Evolutionary conservation across 2,113 vertebrate species (phyloP), one percentile per base, ranked within the genome.

Genomic region (Lathamus discolor): DNA sequence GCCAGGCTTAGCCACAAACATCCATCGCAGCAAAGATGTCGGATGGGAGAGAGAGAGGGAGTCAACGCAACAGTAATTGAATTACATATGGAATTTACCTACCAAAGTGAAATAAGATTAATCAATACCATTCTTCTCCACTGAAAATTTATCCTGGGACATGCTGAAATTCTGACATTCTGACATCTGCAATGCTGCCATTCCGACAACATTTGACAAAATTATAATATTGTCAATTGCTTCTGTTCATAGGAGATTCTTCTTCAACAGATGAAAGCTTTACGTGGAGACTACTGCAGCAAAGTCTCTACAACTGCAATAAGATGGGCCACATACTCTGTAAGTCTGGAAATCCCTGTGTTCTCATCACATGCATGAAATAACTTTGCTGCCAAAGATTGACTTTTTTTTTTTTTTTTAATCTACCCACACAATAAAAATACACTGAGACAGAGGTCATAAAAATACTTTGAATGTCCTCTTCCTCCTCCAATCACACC

Each of bases 271-370:
- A 49, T 54, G 19, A 63, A 74, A 77, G 17, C 11, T 76, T 70
- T 43, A 68, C 2, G 0, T 28, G 68, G 4, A 76, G 6, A 13
- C 27, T 69, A 35, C 1, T 62, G 29, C 41, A 86, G 33, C 6
- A 33, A 31, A 75, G 10, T 35, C 17, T 44, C 54, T 73, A 27
- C 35, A 13, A 67, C 27, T 62, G 43, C 17, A 57, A 0, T 48
- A 64, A 86, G 14, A 88, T 8, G 4, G 44, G 31, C 18, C 43
- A 37, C 81, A 84, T 37, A 17, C 11, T 70, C 31, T 25, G 18
- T 0, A 0, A 14, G 19, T 67, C 61, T 0, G 0, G 77, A 86
- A 91, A 91, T 22, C 18, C 35, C 23, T 24, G 25, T 31, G 14
- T 39, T 92, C 46, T 63, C 7, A 88, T 9, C 31, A 84, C 35